A percentile compares a stretch with the other conserved stretches of the same genome.
Conservation (phyloP, 2,888 invertebrate species). For the Latrodectus elegans region DNA sequence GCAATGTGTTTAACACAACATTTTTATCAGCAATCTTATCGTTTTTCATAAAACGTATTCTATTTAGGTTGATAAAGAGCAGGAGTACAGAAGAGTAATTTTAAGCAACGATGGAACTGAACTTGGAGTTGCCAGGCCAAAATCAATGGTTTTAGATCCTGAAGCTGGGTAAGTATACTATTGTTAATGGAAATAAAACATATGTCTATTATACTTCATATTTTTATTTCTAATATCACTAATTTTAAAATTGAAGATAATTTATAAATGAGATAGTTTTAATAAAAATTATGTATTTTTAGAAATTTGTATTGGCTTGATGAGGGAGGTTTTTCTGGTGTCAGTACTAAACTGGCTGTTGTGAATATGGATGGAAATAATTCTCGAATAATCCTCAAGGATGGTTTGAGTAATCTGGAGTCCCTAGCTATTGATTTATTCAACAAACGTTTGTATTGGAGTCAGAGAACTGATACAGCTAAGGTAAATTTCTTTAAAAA, state of each 20-base stretch:
- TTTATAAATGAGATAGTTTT: background rate
- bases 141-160: constrained; percentile 91
- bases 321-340: constrained; percentile 88
- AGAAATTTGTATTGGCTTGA: constrained; percentile 96
- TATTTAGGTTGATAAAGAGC: constrained; percentile 84
- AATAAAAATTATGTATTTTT: constrained; percentile 56
- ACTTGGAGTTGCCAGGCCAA: constrained; percentile 90
- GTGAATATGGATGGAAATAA: constrained; percentile 95
- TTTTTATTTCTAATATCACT: background rate
- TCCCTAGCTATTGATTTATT: constrained; percentile 87
- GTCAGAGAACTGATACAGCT: constrained; percentile 77
- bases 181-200: background rate
- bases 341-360: constrained; percentile 86
- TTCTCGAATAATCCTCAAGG: constrained; percentile 82
- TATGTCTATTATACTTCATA: too few species aligned
- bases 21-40: too few species aligned
- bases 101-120: constrained; percentile 91
- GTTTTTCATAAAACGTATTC: constrained; percentile 23
- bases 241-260: background rate
- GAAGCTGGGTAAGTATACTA: constrained; percentile 83
- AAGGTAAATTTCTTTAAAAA: constrained; percentile 73
- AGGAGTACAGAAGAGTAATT: constrained; percentile 87
- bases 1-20: too few species aligned
- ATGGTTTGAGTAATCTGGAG: constrained; percentile 82
- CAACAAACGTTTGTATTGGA: constrained; percentile 90